A percentile compares a stretch with the other conserved stretches of the same genome.
Evolutionary conservation across 2,797 vertebrate genomes (phyloP).

Genomic region (Crenichthys baileyi): DNA sequence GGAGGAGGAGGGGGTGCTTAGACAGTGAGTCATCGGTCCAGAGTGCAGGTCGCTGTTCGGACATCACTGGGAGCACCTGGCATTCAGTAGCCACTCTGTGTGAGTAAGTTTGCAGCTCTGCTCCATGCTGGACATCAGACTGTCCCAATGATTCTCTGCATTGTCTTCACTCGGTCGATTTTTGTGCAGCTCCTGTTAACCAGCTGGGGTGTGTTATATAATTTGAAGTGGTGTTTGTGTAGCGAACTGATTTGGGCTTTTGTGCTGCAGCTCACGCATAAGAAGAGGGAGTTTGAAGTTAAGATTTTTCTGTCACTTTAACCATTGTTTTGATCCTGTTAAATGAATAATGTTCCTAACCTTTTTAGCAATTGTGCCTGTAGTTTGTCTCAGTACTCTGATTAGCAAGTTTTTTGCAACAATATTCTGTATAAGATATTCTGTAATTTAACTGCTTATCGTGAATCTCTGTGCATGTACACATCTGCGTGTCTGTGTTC

Average conservation of each 20-base stretch:
- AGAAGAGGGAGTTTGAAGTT: conserved; percentile 24
- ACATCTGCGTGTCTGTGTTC: conserved; percentile 19
- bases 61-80: conserved; percentile 46
- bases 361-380: not conserved
- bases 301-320: conserved; percentile 20
- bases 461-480: not conserved
- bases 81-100: conserved; percentile 26
- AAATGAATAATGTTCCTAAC: not conserved
- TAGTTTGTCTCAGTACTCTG: not conserved
- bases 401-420: not conserved
- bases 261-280: conserved; percentile 22
- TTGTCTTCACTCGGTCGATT: conserved; percentile 32
- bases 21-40: conserved; percentile 60
- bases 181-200: conserved; percentile 26
- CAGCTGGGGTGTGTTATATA: conserved; percentile 69
- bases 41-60: conserved; percentile 47
- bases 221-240: conserved; percentile 70
- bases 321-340: not conserved
- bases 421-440: not conserved
- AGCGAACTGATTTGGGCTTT: conserved; percentile 56
- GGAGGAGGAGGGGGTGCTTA: conserved; percentile 35
- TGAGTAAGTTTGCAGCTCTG: conserved; percentile 63
- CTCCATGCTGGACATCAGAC: conserved; percentile 35
- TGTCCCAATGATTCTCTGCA: conserved; percentile 14
- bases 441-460: not conserved